Evolutionary conservation across 2,888 invertebrate species (phyloP).

Genomic region (Stramonita haemastoma): DNA sequence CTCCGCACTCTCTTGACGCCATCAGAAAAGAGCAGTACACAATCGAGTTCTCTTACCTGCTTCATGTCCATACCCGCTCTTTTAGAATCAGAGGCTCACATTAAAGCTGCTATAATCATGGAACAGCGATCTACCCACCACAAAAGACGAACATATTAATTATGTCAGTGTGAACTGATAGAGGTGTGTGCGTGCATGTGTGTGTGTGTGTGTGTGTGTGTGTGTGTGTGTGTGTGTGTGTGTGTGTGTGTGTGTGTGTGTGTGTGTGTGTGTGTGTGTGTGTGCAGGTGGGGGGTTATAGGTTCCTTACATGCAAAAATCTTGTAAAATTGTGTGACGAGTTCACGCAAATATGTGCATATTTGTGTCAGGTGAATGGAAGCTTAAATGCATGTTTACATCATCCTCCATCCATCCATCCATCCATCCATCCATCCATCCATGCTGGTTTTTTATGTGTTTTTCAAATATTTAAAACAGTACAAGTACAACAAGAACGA

Average conservation of each 20-base stretch:
- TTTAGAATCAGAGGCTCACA: no score
- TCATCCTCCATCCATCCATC: background rate
- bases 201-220: background rate
- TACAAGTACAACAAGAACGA: no score
- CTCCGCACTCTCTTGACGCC: no score
- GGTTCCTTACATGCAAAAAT: no score
- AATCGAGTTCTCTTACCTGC: no score
- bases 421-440: background rate
- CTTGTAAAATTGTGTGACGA: no score
- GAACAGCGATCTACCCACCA: no score
- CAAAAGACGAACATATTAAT: no score
- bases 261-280: background rate
- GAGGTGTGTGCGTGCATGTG: background rate
- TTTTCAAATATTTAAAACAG: background rate
- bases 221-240: background rate
- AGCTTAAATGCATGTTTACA: no score
- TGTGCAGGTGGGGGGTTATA: background rate
- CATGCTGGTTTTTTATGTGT: background rate
- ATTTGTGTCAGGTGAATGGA: background rate
- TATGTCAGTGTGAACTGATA: background rate
- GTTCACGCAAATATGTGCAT: background rate
- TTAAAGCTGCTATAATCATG: no score
- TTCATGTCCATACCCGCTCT: no score
- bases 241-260: background rate
- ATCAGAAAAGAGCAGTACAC: no score